Base-by-base conservation (phyloP, 2,888 invertebrate genomes). In the Phymatocera aterrima region DNA sequence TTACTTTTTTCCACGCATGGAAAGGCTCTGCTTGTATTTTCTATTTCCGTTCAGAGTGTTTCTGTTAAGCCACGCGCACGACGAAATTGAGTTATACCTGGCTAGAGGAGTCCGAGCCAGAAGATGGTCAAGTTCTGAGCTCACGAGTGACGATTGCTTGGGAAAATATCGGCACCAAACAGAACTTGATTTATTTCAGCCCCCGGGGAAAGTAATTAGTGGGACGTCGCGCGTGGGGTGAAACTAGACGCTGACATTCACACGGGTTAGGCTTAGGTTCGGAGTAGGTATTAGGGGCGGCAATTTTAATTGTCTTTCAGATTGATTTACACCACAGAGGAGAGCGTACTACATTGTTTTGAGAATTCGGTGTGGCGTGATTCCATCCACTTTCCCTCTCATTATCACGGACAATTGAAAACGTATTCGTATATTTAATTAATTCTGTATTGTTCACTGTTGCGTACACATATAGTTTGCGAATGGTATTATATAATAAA, bases 141-240 rank as follows among this genome's bases (percentile, higher is more conserved):
- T 21, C 51, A 31, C n/a, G n/a, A n/a, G 37, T 75, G 75, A 75
- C 57, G 60, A 75, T 75, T 75, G 57, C 21, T 75, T 60, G 57
- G 28, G 10, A 75, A 75, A 60, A 75, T 75, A 75, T 57, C 60
- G 28, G 57, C 54, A 60, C 12, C 43, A 28, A 31, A 34, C 10
- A n/a, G n/a, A n/a, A n/a, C 12, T 40, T 75, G 75, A 75, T 75
- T 75, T 75, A 75, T 75, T 37, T 60, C 15, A 57, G 40, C 37
- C 75, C 43, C 57, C 43, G 24, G 75, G 57, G 75, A 40, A n/a
- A 57, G 40, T 75, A 75, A 75, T 75, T 75, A 75, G 75, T 60
- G 75, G 37, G 75, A 43, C 57, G 37, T 40, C 57, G 60, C 43
- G 57, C 28, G 57, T 21, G 46, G 28, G 68, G 46, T 28, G 43